Percentiles rank a stretch among this genome's conserved stretches.
Conservation (phyloP, 2,888 invertebrate species). For the Achlya flavicornis region DNA sequence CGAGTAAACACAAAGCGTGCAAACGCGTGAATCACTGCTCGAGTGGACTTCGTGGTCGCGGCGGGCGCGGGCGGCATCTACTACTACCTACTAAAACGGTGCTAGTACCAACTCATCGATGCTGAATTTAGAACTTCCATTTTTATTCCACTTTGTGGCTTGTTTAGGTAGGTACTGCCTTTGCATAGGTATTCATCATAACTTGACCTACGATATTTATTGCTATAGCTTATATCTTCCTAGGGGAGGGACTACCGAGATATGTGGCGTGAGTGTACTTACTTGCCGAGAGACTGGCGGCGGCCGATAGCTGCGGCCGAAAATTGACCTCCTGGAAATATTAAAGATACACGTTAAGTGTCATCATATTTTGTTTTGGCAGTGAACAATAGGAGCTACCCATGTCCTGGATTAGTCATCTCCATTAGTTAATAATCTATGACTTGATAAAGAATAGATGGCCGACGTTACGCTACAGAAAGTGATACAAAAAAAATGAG, state of each 20-base stretch:
- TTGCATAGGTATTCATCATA: not conserved
- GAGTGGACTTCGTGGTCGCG: not conserved
- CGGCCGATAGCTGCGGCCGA: conserved; percentile 85
- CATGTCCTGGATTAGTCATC: no score
- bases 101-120: not conserved
- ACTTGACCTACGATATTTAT: not conserved
- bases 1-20: conserved; percentile 4
- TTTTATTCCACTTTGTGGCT: not conserved
- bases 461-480: no score
- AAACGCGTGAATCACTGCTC: conserved; percentile 2
- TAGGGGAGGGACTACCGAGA: not conserved
- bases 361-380: no score
- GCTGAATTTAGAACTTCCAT: conserved; percentile 2
- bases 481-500: no score
- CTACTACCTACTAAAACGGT: no score
- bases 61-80: no score
- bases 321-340: conserved; percentile 57
- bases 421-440: no score
- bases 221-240: not conserved
- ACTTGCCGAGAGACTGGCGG: conserved; percentile 89
- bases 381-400: no score
- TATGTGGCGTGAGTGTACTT: conserved; percentile 72
- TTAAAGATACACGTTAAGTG: not conserved
- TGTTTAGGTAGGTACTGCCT: not conserved
- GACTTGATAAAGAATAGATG: no score